These are phyloP conservation scores for Dysdera silvatica DNA, from an alignment of 1,140 invertebrate species.

Conservation along the genomic window DNA sequence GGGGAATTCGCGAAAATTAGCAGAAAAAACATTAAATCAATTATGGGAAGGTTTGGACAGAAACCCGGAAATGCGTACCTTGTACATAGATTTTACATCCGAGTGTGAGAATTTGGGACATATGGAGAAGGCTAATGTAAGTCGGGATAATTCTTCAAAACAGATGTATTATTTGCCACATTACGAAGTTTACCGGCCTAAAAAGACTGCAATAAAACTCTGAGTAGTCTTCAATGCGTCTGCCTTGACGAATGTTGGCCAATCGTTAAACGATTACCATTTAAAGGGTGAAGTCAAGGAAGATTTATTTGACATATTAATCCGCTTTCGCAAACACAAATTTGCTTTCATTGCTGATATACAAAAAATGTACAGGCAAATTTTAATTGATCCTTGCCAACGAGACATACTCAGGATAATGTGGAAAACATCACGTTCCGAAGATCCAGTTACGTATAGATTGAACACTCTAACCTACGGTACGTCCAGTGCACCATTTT, in stretches of 20 bases:
- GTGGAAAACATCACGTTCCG: slow-evolving; percentile 29
- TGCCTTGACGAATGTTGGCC: not conserved
- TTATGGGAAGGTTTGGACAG: too few relatives aligned
- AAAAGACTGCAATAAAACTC: not conserved
- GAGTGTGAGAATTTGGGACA: not conserved
- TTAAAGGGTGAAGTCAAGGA: not conserved
- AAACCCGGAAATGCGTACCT: too few relatives aligned
- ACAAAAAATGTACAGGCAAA: slow-evolving; percentile 32
- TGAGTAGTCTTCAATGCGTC: not conserved
- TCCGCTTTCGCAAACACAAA: slow-evolving; percentile 21
- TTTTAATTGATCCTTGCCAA: slow-evolving; percentile 38
- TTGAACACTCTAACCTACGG: slow-evolving; percentile 41
- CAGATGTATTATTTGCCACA: slow-evolving; percentile 5
- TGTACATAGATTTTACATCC: not conserved
- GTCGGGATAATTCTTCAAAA: not conserved
- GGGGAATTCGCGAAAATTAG: too few relatives aligned
- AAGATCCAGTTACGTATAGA: slow-evolving; percentile 33
- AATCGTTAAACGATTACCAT: not conserved
- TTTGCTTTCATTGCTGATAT: slow-evolving; percentile 33
- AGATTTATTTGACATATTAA: not conserved
- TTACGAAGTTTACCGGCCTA: not conserved
- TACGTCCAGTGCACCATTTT: slow-evolving; percentile 35
- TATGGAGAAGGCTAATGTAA: not conserved
- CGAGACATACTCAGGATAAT: slow-evolving; percentile 34
- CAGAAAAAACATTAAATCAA: too few relatives aligned